These are phyloP conservation scores for Oncorhynchus clarkii DNA, from an alignment of 2,113 vertebrate species.

Conservation along the genomic window DNA sequence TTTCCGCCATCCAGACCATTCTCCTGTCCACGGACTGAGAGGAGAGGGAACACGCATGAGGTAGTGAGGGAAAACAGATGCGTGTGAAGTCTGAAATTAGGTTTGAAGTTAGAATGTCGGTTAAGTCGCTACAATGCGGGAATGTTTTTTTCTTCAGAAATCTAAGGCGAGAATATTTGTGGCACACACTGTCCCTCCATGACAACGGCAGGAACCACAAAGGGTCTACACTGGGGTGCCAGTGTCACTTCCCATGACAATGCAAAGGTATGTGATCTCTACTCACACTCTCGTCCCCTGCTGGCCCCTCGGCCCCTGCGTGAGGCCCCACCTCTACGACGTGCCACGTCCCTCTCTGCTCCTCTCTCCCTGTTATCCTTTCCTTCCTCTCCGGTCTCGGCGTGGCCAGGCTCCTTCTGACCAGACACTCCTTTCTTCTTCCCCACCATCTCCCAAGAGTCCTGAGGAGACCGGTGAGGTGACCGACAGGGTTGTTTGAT, in stretches of 20 bases:
- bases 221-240: too few relatives aligned
- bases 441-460: slow-evolving; percentile 99
- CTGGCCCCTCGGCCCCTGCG: slow-evolving; percentile 86
- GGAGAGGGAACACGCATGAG: neutral
- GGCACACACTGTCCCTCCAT: too few relatives aligned
- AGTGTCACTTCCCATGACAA: too few relatives aligned
- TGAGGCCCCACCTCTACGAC: slow-evolving; percentile 84
- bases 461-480: slow-evolving; percentile 64
- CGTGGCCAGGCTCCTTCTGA: slow-evolving; percentile 88
- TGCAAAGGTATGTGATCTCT: neutral
- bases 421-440: slow-evolving; percentile 96
- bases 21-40: slow-evolving; percentile 91
- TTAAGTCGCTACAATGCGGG: too few relatives aligned
- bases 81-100: neutral
- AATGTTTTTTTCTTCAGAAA: too few relatives aligned
- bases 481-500: neutral
- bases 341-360: slow-evolving; percentile 85
- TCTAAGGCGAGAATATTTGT: too few relatives aligned
- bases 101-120: too few relatives aligned
- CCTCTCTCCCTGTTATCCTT: slow-evolving; percentile 90
- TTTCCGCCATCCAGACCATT: slow-evolving; percentile 90
- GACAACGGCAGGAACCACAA: neutral
- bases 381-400: slow-evolving; percentile 86
- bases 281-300: slow-evolving; percentile 93
- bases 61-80: neutral